Conservation (phyloP, 2,113 vertebrate genomes). For the Corydoras maculifer region DNA sequence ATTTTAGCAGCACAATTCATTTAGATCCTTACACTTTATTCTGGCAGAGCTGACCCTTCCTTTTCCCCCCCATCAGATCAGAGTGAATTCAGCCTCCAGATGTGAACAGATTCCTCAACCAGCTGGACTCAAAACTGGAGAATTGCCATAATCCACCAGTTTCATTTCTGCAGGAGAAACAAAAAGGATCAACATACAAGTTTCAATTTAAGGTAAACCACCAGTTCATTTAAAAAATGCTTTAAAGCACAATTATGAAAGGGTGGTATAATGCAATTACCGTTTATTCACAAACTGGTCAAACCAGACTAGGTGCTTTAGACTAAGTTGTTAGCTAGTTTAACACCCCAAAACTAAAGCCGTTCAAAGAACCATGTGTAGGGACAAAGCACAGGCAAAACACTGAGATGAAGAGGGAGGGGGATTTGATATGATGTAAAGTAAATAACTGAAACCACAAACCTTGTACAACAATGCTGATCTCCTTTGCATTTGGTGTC, state of each 20-base stretch:
- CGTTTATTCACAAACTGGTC: slow-evolving; percentile 18
- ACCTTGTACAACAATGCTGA: slow-evolving; percentile 53
- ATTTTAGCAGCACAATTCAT: too few relatives aligned
- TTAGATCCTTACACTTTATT: slow-evolving; percentile 5
- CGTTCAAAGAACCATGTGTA: slow-evolving; percentile 30
- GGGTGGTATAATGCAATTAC: slow-evolving; percentile 27
- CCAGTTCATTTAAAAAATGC: slow-evolving; percentile 23
- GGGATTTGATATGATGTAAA: slow-evolving; percentile 50
- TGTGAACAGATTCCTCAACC: slow-evolving; percentile 29
- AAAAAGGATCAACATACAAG: slow-evolving; percentile 10
- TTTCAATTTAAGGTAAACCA: slow-evolving; percentile 3
- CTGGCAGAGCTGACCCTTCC: too few relatives aligned
- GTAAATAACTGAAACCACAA: slow-evolving; percentile 55
- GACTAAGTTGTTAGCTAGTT: slow-evolving; percentile 12
- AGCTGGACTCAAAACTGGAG: slow-evolving; percentile 38
- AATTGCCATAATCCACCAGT: slow-evolving; percentile 43
- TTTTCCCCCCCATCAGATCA: neutral
- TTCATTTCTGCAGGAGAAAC: slow-evolving; percentile 45
- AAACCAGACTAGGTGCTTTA: slow-evolving; percentile 11
- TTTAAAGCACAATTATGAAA: slow-evolving; percentile 17
- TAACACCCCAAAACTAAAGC: slow-evolving; percentile 26
- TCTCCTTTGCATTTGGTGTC: slow-evolving; percentile 52
- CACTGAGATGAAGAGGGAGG: slow-evolving; percentile 50
- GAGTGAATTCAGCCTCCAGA: slow-evolving; percentile 8
- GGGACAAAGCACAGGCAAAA: slow-evolving; percentile 46